phyloP scores from a whole-genome alignment of 2,797 vertebrate species.

The Rhinogobio ventralis region DNA sequence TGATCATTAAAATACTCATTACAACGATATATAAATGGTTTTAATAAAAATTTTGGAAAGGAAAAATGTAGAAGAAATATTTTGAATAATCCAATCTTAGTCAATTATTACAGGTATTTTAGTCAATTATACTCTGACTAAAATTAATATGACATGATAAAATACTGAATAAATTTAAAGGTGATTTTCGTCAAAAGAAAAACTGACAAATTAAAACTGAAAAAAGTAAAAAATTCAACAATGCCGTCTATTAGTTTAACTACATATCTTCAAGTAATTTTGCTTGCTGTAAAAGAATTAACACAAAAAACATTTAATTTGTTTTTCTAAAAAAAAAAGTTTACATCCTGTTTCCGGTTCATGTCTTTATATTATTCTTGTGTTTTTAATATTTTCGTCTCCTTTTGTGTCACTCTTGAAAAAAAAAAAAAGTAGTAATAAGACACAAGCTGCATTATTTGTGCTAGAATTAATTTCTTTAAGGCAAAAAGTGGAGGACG shows the following conservation, averaged over 20 bases:
- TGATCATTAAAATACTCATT: neutral
- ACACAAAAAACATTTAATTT: neutral
- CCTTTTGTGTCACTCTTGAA: neutral
- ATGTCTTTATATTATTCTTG: too few relatives aligned
- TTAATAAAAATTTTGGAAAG: neutral
- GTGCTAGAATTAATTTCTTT: too few relatives aligned
- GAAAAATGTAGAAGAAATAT: neutral
- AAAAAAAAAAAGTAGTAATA: neutral
- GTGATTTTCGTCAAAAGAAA: neutral
- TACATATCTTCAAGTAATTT: neutral
- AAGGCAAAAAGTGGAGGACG: neutral
- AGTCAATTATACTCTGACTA: neutral
- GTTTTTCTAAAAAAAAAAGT: neutral
- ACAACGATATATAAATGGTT: neutral
- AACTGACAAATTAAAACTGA: neutral
- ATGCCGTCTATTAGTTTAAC: neutral
- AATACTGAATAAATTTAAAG: neutral
- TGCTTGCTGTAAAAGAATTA: too few relatives aligned
- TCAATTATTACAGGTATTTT: neutral
- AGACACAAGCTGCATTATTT: too few relatives aligned
- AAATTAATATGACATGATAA: neutral
- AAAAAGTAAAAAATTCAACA: neutral
- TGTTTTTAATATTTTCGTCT: neutral
- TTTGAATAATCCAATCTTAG: slow-evolving; percentile 10
- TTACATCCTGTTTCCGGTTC: too few relatives aligned